Base-by-base conservation (phyloP, 2,797 vertebrate species). In the Decapterus maruadsi region DNA sequence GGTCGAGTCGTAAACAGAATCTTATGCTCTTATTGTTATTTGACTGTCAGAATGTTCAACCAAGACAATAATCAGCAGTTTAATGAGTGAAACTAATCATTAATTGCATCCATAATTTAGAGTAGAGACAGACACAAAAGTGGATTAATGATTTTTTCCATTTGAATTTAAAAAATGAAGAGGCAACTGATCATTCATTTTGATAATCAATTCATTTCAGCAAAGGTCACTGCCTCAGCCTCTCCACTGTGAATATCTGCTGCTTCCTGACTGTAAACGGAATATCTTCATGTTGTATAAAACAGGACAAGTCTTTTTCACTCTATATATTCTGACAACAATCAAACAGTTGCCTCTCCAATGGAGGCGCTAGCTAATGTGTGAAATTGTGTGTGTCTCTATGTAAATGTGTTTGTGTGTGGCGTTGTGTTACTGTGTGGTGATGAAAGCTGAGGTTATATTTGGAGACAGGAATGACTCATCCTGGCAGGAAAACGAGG, bases 391-490 rank as follows among this genome's bases (percentile, higher is more conserved):
- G 38, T 43, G 22, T 31, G 2, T 62, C 16, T 31, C 2, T 10
- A 29, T 58, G 73, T 67, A 14, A 22, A n/a, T 3, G 50, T 59
- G 46, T 2, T 6, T 3, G n/a, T 2, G 26, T 75, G 58, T 63
- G 65, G 78, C 53, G 51, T 56, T 67, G 78, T 83, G 73, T 69
- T 22, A n/a, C 29, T 73, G 42, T 48, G 0, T 4, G 42, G n/a
- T 48, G 86, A 75, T 84, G 78, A 81, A 68, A 69, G 73, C 68
- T 26, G 68, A 20, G 50, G 80, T 78, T 83, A 81, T 89, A 80
- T 66, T 73, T 73, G 82, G 78, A 80, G 68, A 61, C 56, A 4
- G 59, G 17, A 76, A 16, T 89, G 87, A 90, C 46, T 91, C 90
- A 92, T 80, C 65, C 67, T 10, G 29, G 75, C 69, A 40, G 75